A percentile compares a stretch with the other conserved stretches of the same genome.
Evolutionary conservation across 2,797 vertebrate species (phyloP).

Genomic region (Scleropages formosus): DNA sequence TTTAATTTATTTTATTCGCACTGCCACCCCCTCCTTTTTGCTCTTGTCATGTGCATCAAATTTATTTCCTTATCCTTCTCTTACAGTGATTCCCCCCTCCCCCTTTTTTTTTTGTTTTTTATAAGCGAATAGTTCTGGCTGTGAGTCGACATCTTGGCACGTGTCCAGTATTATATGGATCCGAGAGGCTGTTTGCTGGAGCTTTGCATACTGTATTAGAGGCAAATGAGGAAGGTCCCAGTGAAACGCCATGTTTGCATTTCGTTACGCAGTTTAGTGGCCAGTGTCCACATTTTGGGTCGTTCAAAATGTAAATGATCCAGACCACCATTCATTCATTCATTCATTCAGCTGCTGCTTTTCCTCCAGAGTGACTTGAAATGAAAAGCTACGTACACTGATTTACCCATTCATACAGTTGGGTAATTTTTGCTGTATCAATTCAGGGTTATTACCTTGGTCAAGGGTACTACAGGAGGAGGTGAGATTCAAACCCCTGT

Average conservation of each 20-base stretch:
- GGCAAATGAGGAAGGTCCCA: conserved; percentile 51
- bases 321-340: not conserved
- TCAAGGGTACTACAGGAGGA: no score
- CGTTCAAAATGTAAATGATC: not conserved
- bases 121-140: conserved; percentile 56
- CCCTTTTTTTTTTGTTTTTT: no score
- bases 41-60: conserved; percentile 43
- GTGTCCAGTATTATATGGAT: conserved; percentile 64
- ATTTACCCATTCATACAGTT: no score
- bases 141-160: conserved; percentile 67
- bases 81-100: conserved; percentile 34
- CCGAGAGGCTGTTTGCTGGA: conserved; percentile 59
- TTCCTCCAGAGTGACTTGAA: not conserved
- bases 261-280: not conserved
- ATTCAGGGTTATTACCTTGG: no score
- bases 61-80: conserved; percentile 35
- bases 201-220: conserved; percentile 54
- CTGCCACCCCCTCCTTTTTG: conserved; percentile 7
- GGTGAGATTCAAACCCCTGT: no score
- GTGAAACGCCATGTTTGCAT: conserved; percentile 1
- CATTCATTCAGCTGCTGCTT: not conserved
- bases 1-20: conserved; percentile 34
- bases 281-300: not conserved
- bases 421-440: no score
- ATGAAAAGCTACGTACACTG: conserved; percentile 16